phyloP scores from a whole-genome alignment of 2,113 vertebrate species.

The Chaenocephalus aceratus region DNA sequence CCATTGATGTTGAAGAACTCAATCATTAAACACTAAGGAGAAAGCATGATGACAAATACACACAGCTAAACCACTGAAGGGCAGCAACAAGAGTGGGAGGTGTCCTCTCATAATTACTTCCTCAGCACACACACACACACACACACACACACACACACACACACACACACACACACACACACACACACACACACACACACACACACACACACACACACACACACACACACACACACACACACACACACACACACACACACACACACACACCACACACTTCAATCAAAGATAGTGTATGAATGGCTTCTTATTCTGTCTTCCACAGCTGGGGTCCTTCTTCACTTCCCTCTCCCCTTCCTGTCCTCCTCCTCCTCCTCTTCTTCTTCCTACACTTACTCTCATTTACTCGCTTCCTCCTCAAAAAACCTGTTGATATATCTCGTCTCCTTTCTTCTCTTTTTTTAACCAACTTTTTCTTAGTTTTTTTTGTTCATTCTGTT shows the following conservation, averaged over 20 bases:
- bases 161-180: constrained; percentile 28
- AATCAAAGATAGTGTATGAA: constrained; percentile 31
- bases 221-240: constrained; percentile 24
- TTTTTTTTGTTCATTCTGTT: too few relatives aligned
- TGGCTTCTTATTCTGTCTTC: constrained; percentile 30
- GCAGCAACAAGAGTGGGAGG: constrained; percentile 7
- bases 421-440: too few relatives aligned
- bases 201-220: constrained; percentile 28
- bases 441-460: too few relatives aligned
- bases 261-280: constrained; percentile 32
- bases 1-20: neutral
- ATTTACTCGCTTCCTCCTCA: neutral
- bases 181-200: neutral
- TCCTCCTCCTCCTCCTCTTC: neutral
- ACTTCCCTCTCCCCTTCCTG: constrained; percentile 3
- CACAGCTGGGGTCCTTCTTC: constrained; percentile 29
- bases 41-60: neutral
- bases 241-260: neutral
- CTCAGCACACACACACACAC: constrained; percentile 14
- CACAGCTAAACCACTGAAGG: neutral
- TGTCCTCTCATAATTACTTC: constrained; percentile 20
- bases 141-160: neutral
- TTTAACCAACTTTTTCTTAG: too few relatives aligned
- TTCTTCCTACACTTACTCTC: neutral
- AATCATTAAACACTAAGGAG: neutral